A percentile compares a stretch with the other conserved stretches of the same genome.
phyloP scores from a whole-genome alignment of 2,888 invertebrate genomes.

The Aspidapion aeneum region DNA sequence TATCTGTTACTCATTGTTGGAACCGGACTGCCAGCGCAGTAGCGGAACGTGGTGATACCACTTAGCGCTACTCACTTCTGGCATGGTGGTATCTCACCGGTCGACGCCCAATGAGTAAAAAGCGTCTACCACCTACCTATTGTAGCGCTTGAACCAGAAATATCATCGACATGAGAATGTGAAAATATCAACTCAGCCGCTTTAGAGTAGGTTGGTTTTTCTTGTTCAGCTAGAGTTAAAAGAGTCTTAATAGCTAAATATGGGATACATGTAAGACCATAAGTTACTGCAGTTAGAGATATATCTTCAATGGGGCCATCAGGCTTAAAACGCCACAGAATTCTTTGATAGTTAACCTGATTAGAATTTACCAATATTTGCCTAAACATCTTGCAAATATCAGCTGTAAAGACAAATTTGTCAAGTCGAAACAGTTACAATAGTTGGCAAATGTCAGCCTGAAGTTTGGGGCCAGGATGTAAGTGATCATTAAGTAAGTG shows the following conservation, averaged over 20 bases:
- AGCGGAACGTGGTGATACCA: too few relatives aligned
- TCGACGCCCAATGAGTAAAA: too few relatives aligned
- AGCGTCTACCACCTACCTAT: too few relatives aligned
- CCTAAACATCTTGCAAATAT: conserved; percentile 4
- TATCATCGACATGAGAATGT: background rate
- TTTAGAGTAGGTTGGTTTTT: background rate
- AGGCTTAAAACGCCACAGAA: conserved; percentile 1
- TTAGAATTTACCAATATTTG: conserved; percentile 5
- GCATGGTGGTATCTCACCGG: too few relatives aligned
- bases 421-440: conserved; percentile 1
- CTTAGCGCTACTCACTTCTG: too few relatives aligned
- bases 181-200: background rate
- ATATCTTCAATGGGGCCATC: background rate
- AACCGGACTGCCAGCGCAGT: too few relatives aligned
- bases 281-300: background rate
- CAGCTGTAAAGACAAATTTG: conserved; percentile 3
- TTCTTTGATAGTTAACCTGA: background rate
- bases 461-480: background rate
- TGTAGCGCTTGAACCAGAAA: too few relatives aligned
- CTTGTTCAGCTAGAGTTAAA: background rate
- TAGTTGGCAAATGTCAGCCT: background rate
- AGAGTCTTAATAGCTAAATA: background rate
- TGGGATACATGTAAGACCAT: background rate
- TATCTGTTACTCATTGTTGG: too few relatives aligned
- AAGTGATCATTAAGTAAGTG: conserved; percentile 4